These are phyloP conservation scores for Lutraria rhynchaena DNA, from an alignment of 1,140 invertebrate genomes.

Conservation along the genomic window DNA sequence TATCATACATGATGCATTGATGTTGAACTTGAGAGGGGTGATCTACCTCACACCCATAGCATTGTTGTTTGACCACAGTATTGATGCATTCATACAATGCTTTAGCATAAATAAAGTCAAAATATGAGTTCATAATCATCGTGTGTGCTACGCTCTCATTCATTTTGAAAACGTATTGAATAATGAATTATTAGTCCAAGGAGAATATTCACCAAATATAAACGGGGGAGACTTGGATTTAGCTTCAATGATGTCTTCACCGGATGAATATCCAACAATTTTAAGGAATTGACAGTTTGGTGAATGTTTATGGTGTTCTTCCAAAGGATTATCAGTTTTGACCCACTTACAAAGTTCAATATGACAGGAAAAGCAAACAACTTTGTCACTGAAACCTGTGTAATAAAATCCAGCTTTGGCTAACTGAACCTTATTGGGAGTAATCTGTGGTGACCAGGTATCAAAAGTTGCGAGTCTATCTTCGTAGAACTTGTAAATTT, in stretches of 20 bases:
- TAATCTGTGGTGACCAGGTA: background rate
- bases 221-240: no score
- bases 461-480: constrained; percentile 1
- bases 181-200: no score
- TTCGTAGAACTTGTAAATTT: background rate
- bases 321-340: background rate
- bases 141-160: no score
- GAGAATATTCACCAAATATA: no score
- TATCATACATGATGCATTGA: constrained; percentile 22
- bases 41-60: constrained; percentile 27
- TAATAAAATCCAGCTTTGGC: constrained; percentile 22
- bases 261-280: no score
- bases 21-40: constrained; percentile 30
- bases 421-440: constrained; percentile 14
- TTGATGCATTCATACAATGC: background rate
- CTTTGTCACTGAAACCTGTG: background rate
- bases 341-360: background rate
- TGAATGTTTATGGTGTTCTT: background rate
- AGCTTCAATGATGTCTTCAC: no score
- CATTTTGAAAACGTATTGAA: no score
- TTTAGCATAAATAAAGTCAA: constrained; percentile 45
- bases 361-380: constrained; percentile 15
- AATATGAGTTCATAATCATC: constrained; percentile 39
- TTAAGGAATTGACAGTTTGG: background rate
- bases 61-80: constrained; percentile 3